These are phyloP conservation scores for Zaprionus gabonicus DNA, from an alignment of 1,140 invertebrate genomes.

Conservation along the genomic window DNA sequence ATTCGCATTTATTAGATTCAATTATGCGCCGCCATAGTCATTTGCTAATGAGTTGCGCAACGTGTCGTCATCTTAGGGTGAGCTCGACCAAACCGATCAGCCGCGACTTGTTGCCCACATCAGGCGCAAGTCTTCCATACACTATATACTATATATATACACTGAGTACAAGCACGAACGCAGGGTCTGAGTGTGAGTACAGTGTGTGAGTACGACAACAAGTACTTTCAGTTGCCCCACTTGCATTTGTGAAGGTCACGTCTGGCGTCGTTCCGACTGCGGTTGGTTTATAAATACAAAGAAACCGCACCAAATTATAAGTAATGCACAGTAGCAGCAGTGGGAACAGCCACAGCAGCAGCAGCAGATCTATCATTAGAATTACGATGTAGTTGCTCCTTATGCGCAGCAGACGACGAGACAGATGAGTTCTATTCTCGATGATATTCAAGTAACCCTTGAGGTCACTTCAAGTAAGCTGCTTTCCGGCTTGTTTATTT, in stretches of 20 bases:
- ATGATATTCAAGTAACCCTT: constrained; percentile 1
- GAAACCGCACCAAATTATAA: constrained; percentile 64
- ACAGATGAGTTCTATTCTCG: constrained; percentile 3
- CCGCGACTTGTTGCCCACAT: constrained; percentile 37
- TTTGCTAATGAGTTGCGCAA: constrained; percentile 51
- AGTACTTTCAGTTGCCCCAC: constrained; percentile 3
- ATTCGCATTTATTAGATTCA: constrained; percentile 48
- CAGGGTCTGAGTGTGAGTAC: not conserved
- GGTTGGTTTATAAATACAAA: constrained; percentile 67
- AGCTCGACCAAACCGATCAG: constrained; percentile 7
- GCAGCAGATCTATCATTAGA: constrained; percentile 39
- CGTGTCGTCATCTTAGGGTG: constrained; percentile 32
- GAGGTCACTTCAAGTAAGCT: not conserved
- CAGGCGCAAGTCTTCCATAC: not conserved
- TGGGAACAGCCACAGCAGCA: not conserved
- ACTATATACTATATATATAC: not conserved
- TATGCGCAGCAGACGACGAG: constrained; percentile 17
- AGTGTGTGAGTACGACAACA: not conserved
- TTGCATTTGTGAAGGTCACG: constrained; percentile 58
- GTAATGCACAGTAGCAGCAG: constrained; percentile 24
- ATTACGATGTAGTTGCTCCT: constrained; percentile 32
- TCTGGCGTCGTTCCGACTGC: constrained; percentile 33
- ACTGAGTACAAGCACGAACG: not conserved
- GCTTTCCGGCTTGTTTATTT: not conserved
- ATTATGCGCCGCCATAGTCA: constrained; percentile 37